Base-by-base conservation (phyloP, 2,113 vertebrate species). In the Gasterosteus nipponicus region DNA sequence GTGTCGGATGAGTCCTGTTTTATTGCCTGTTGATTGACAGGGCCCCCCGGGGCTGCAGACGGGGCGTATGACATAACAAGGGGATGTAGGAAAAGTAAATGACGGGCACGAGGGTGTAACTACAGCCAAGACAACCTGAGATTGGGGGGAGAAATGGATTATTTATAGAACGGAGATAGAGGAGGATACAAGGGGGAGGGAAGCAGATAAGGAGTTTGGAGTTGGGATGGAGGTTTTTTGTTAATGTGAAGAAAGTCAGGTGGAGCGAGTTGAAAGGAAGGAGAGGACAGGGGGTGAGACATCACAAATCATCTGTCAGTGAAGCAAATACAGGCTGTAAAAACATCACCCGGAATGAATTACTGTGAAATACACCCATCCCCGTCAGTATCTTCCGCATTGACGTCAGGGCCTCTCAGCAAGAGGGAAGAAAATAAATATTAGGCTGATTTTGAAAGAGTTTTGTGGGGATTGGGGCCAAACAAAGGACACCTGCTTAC, bases 401-500 rank as follows among this genome's bases (percentile, higher is more conserved):
- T 92, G 91, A 91, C 78, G 82, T 91, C 91, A 91, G 69, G 63
- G 53, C 31, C 53, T 71, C 73, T 76, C 74, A 81, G 75, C 47
- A 38, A 75, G 72, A 73, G 65, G 64, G 69, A 73, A 80, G 81
- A 86, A 69, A 78, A 82, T 80, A 84, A 88, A 91, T 78, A 83
- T 80, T 54, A 74, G 78, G 74, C 59, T 53, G 3, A 47, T 84
- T 91, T 72, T 82, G 82, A 83, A 83, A 83, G 79, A 78, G 71
- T 67, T 86, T 82, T 87, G 78, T 75, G 71, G 73, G 87, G 86
- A 86, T 88, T 85, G 87, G 1, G 69, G 44, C 39, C 78, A 53
- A 77, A 88, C 87, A 91, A 91, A 89, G 85, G 76, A 86, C 85
- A 86, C 76, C 88, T 86, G 88, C 85, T 86, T 80, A 65, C 77